phyloP scores from a whole-genome alignment of 1,140 invertebrate species.

The Pachypsylla venusta region DNA sequence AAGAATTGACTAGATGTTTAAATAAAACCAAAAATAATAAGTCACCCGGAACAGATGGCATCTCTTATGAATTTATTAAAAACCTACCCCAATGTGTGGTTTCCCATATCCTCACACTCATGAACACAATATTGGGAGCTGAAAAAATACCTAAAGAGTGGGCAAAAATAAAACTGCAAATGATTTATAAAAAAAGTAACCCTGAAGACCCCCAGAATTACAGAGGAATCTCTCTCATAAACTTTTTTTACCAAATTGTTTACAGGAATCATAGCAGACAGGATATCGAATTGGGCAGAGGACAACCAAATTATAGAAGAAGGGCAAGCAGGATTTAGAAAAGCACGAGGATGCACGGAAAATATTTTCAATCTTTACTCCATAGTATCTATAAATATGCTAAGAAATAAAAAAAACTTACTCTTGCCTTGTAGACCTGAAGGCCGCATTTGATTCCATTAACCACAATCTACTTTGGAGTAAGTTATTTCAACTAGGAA shows the following conservation, averaged over 20 bases:
- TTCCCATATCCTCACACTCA: no score
- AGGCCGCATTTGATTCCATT: neutral
- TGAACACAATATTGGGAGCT: constrained; percentile 13
- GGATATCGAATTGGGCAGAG: constrained; percentile 20
- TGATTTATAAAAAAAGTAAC: constrained; percentile 21
- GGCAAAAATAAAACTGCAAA: constrained; percentile 12
- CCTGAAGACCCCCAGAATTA: constrained; percentile 22
- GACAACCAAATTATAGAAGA: constrained; percentile 20
- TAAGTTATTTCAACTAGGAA: neutral
- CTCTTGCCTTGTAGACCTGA: neutral
- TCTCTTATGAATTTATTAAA: constrained; percentile 17
- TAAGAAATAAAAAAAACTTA: constrained; percentile 9
- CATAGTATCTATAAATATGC: neutral
- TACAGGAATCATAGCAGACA: constrained; percentile 18
- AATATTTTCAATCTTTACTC: constrained; percentile 18
- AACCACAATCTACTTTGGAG: constrained; percentile 1
- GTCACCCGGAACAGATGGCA: constrained; percentile 19
- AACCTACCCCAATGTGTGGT: no score
- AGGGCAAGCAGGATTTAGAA: constrained; percentile 24
- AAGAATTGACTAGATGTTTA: neutral
- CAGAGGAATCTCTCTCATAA: constrained; percentile 22
- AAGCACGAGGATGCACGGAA: constrained; percentile 20
- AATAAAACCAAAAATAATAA: constrained; percentile 7
- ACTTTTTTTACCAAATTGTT: constrained; percentile 23
- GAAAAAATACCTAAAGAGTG: constrained; percentile 10